A percentile compares a stretch with the other conserved stretches of the same genome.
Evolutionary conservation across 1,140 invertebrate genomes (phyloP).

Genomic region (Drosophila equinoxialis): DNA sequence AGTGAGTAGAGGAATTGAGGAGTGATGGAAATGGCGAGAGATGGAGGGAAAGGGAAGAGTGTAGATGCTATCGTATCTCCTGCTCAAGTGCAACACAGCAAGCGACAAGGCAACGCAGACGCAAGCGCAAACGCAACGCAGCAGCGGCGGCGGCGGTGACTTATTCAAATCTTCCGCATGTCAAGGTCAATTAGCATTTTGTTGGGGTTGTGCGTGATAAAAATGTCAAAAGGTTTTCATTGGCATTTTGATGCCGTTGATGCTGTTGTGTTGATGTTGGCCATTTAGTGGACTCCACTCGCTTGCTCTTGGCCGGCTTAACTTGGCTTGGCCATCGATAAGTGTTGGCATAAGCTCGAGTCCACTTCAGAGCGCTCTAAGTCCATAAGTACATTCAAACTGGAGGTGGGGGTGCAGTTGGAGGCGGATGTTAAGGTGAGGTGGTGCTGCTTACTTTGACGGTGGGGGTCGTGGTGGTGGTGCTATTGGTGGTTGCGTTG

Average conservation of each 20-base stretch:
- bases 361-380: slow-evolving; percentile 48
- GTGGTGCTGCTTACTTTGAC: not conserved
- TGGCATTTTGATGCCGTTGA: slow-evolving; percentile 68
- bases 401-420: slow-evolving; percentile 10
- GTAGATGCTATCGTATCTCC: slow-evolving; percentile 50
- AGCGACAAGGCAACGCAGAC: slow-evolving; percentile 14
- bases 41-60: slow-evolving; percentile 29
- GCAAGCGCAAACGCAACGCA: not conserved
- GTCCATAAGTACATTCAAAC: slow-evolving; percentile 24
- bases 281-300: slow-evolving; percentile 60
- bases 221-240: slow-evolving; percentile 80
- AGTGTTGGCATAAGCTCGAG: slow-evolving; percentile 60
- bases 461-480: not conserved
- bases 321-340: slow-evolving; percentile 57
- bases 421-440: slow-evolving; percentile 23
- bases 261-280: slow-evolving; percentile 51
- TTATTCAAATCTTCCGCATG: slow-evolving; percentile 76
- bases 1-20: not conserved
- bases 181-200: slow-evolving; percentile 79
- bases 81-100: slow-evolving; percentile 53
- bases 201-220: slow-evolving; percentile 67
- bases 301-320: slow-evolving; percentile 9
- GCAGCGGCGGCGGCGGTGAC: slow-evolving; percentile 29
- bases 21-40: not conserved
- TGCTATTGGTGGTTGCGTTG: slow-evolving; percentile 10